Conservation (phyloP, 2,888 invertebrate genomes). For the Euzophera pinguis region DNA sequence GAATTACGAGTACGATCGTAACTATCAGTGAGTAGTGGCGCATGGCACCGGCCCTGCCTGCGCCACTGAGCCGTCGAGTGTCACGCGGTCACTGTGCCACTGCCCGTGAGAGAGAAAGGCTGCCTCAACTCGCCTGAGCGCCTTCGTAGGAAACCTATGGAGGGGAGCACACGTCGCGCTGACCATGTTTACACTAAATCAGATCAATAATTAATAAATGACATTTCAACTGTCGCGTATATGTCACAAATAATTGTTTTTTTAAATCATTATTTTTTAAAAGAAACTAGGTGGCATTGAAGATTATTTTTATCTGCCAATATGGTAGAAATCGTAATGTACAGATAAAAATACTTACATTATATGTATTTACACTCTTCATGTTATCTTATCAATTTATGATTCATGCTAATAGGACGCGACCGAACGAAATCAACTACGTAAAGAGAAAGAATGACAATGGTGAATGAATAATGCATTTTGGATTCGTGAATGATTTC, state of each 20-base stretch:
- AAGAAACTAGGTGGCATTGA: background rate
- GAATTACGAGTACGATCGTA: slow-evolving; percentile 40
- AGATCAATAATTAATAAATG: background rate
- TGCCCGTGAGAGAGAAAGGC: slow-evolving; percentile 70
- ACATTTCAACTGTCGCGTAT: background rate
- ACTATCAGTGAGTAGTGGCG: slow-evolving; percentile 43
- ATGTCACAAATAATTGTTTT: background rate
- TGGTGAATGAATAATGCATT: too few species aligned
- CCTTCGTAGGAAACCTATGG: background rate
- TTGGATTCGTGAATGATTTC: too few species aligned
- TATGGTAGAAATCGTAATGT: too few species aligned
- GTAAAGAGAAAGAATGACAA: too few species aligned
- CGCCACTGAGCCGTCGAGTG: slow-evolving; percentile 49
- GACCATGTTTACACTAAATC: background rate
- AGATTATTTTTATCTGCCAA: background rate
- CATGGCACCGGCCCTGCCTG: slow-evolving; percentile 46
- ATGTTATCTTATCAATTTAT: too few species aligned
- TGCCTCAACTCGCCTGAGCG: slow-evolving; percentile 29
- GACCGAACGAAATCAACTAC: too few species aligned
- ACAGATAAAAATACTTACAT: too few species aligned
- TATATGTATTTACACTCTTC: too few species aligned
- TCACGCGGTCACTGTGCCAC: slow-evolving; percentile 73
- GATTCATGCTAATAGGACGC: too few species aligned
- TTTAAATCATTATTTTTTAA: background rate
- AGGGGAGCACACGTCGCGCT: background rate